Conservation (phyloP, 2,113 vertebrate genomes). For the Aldabrachelys gigantea region DNA sequence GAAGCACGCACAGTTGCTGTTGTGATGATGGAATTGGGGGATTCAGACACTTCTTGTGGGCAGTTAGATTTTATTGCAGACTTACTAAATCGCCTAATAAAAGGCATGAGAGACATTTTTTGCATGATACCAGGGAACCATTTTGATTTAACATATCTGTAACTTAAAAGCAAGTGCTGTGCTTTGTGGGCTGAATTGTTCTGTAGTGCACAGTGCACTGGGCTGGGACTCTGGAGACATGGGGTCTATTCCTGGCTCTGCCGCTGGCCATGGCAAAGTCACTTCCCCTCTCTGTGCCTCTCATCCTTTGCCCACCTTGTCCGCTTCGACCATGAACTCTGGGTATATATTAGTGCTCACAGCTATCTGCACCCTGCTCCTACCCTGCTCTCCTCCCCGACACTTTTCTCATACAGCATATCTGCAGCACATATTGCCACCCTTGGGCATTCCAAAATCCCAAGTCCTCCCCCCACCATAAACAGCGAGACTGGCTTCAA, state of each 20-base stretch:
- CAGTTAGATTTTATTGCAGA: background rate
- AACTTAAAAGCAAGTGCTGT: background rate
- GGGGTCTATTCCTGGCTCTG: background rate
- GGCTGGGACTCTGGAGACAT: background rate
- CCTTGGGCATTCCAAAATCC: background rate
- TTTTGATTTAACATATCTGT: background rate
- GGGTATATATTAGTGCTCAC: background rate
- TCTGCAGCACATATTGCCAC: background rate
- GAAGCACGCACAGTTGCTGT: background rate
- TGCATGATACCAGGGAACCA: background rate
- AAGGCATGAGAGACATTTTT: background rate
- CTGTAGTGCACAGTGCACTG: background rate
- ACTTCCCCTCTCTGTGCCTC: background rate
- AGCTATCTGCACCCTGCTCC: background rate
- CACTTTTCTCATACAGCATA: background rate
- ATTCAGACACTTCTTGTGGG: background rate
- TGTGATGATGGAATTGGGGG: background rate
- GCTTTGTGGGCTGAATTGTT: background rate
- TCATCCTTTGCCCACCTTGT: background rate
- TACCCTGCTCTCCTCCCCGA: fast-evolving
- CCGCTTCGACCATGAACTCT: background rate
- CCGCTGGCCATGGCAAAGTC: background rate
- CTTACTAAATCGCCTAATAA: background rate
- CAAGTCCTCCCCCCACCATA: background rate
- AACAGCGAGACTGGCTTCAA: background rate